phyloP scores from a whole-genome alignment of 2,113 vertebrate species.

The Dasyurus viverrinus region DNA sequence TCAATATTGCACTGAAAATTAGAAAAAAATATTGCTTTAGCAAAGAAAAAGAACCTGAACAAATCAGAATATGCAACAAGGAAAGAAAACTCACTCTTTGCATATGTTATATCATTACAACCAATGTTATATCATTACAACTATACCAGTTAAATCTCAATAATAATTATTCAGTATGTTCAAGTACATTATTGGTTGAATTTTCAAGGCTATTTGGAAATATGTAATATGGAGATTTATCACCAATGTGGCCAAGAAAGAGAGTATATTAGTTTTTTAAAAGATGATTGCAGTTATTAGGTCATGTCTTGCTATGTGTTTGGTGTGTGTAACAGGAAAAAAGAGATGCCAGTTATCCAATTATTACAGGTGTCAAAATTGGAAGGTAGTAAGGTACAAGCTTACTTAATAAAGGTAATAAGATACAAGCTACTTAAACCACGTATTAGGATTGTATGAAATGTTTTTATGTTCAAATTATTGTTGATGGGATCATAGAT shows the following conservation, averaged over 20 bases:
- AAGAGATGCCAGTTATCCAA: neutral
- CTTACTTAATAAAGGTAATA: neutral
- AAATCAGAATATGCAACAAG: too few relatives aligned
- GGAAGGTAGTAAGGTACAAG: neutral
- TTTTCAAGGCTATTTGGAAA: neutral
- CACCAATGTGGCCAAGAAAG: neutral
- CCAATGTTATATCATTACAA: neutral
- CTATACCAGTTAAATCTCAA: neutral
- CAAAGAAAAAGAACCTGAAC: too few relatives aligned
- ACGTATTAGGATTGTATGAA: neutral
- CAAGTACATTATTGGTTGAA: neutral
- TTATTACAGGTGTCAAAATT: neutral
- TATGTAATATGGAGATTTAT: neutral
- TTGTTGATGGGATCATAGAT: neutral
- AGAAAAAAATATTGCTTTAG: too few relatives aligned
- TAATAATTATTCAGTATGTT: neutral
- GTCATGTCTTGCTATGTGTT: neutral
- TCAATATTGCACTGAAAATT: too few relatives aligned
- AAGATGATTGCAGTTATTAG: neutral
- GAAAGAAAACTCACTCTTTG: too few relatives aligned
- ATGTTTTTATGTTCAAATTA: neutral
- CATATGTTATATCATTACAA: too few relatives aligned
- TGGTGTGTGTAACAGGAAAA: neutral
- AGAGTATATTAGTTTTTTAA: neutral
- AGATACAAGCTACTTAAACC: neutral